These are phyloP conservation scores for Martes flavigula DNA, from an alignment of 2,797 vertebrate species.

Conservation along the genomic window DNA sequence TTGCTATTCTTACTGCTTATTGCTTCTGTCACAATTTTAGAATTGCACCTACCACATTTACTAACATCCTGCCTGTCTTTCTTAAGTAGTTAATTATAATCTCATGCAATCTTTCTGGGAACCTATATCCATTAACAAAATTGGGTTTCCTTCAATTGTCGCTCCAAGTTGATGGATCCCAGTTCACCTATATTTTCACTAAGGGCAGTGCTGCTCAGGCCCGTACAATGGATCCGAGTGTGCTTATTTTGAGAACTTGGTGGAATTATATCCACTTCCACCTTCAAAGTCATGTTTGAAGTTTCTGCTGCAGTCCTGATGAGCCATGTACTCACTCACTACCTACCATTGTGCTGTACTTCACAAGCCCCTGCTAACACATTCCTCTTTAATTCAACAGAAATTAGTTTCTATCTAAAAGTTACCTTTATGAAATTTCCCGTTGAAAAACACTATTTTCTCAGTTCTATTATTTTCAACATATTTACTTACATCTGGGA, in stretches of 20 bases:
- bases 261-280: conserved; percentile 17
- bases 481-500: conserved; percentile 66
- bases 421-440: conserved; percentile 41
- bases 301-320: neutral
- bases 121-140: conserved; percentile 48
- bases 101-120: conserved; percentile 54
- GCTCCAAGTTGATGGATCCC: conserved; percentile 38
- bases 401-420: neutral
- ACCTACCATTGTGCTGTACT: neutral
- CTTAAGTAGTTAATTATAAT: conserved; percentile 60
- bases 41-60: neutral
- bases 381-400: conserved; percentile 44
- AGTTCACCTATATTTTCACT: conserved; percentile 55
- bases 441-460: conserved; percentile 44
- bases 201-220: neutral
- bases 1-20: conserved; percentile 39
- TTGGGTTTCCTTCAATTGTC: conserved; percentile 53
- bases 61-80: conserved; percentile 49
- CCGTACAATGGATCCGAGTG: neutral
- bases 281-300: conserved; percentile 54
- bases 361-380: neutral
- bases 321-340: neutral
- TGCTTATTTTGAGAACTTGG: conserved; percentile 65
- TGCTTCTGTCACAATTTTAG: conserved; percentile 40
- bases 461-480: conserved; percentile 66